Conservation (phyloP, 92 coral and sea anemone species). For the Porites divaricata region DNA sequence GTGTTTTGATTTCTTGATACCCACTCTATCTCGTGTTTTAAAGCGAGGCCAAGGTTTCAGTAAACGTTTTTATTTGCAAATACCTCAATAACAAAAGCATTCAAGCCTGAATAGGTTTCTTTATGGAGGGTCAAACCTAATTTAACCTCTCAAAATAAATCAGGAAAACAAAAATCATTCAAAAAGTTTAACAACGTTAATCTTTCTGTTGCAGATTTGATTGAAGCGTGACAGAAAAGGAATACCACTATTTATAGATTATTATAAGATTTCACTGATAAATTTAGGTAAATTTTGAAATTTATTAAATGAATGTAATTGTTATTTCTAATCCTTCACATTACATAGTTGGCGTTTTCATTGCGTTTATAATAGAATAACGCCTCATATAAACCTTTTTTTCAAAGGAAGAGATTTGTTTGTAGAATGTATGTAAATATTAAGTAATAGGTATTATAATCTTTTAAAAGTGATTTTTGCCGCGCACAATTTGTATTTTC, state of each 20-base stretch:
- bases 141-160: too few relatives aligned
- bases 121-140: too few relatives aligned
- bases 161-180: too few relatives aligned
- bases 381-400: background rate
- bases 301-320: background rate
- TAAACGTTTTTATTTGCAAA: too few relatives aligned
- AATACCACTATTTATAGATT: background rate
- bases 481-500: background rate
- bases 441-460: background rate
- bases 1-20: too few relatives aligned
- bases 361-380: constrained; percentile 1
- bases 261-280: constrained; percentile 10
- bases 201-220: constrained; percentile 17
- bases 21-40: too few relatives aligned
- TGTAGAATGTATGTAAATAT: constrained; percentile 18
- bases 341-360: background rate
- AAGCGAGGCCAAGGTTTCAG: too few relatives aligned
- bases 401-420: background rate
- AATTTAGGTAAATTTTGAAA: constrained; percentile 14
- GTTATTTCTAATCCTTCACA: background rate
- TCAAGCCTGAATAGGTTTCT: too few relatives aligned
- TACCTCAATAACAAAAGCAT: too few relatives aligned
- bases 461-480: background rate
- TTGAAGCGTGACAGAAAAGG: background rate
- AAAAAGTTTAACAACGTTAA: background rate